Evolutionary conservation across 1,140 invertebrate species (phyloP), one percentile per base, ranked within the genome.

Genomic region (Drosophila littoralis): DNA sequence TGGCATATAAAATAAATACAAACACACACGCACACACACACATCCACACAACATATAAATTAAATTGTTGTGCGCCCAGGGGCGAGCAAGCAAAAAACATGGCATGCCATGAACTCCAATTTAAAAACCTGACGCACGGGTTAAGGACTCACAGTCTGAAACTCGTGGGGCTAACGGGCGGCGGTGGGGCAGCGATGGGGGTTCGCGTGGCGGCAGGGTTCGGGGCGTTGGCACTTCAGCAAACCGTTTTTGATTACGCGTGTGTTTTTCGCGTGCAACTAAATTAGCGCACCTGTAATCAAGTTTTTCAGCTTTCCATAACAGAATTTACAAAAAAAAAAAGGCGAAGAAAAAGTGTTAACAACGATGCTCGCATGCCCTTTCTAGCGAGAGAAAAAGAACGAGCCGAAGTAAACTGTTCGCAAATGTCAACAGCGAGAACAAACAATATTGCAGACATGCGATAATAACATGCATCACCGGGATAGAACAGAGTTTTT

Each of bases 201-300:
- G 57, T 55, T 59, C 36, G 32, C 12, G 77, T 42, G 58, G 36
- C n/a, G n/a, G 71, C 38, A 9, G 12, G 59, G 72, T 42, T 13
- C 51, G 50, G 42, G 33, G 36, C 64, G 68, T 58, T 70, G 76
- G 65, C 72, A 83, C 83, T 88, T 83, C 76, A 89, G 79, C 73
- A 77, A 59, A 88, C 72, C 84, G 84, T 88, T 88, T 68, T 88
- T 88, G 83, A 88, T 89, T 88, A 83, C 83, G 78, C 83, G 83
- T 81, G 78, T 88, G 84, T 89, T 88, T 68, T 88, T 88, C 79
- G 83, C 83, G 84, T 88, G 84, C 83, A 88, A 89, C 83, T 89
- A 88, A 88, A 88, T 88, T 88, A 89, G 83, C 83, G 84, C 77
- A 88, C 80, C 66, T 89, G 83, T 89, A 88, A 88, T 89, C 80